A percentile compares a stretch with the other conserved stretches of the same genome.
phyloP scores from a whole-genome alignment of 2,888 invertebrate species.

The Epistrophe eligans region DNA sequence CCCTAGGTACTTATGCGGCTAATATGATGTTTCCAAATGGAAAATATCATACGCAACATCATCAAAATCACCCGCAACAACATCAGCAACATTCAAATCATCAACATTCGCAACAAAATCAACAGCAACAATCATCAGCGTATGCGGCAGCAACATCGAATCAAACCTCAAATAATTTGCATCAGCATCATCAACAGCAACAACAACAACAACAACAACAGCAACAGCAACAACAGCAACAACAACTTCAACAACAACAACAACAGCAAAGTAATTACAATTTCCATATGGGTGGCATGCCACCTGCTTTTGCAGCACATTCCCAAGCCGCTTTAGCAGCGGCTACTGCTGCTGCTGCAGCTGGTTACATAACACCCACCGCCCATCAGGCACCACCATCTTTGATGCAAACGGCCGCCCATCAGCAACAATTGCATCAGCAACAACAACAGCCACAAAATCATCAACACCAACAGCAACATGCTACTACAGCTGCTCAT shows the following conservation, averaged over 20 bases:
- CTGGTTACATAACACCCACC: constrained; percentile 78
- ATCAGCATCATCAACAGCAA: constrained; percentile 70
- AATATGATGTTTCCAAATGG: constrained; percentile 76
- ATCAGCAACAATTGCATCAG: constrained; percentile 69
- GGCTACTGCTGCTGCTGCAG: constrained; percentile 68
- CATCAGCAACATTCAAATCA: constrained; percentile 69
- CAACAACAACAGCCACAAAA: constrained; percentile 62
- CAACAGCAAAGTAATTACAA: constrained; percentile 76
- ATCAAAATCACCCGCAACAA: constrained; percentile 64
- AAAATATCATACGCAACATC: constrained; percentile 69
- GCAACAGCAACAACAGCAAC: constrained; percentile 52
- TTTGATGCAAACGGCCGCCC: constrained; percentile 79
- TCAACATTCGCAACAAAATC: constrained; percentile 72
- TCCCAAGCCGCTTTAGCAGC: constrained; percentile 72
- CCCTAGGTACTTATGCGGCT: constrained; percentile 74
- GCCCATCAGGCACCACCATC: constrained; percentile 72
- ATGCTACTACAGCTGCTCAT: constrained; percentile 73
- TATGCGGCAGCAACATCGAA: constrained; percentile 62
- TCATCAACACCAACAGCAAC: constrained; percentile 63
- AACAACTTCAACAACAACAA: constrained; percentile 60
- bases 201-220: constrained; percentile 68
- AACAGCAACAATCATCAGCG: constrained; percentile 71
- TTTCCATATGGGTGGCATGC: constrained; percentile 66
- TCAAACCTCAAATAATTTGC: constrained; percentile 73
- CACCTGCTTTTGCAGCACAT: constrained; percentile 67